Base-by-base conservation (phyloP, 2,113 vertebrate species). In the Ovibos moschatus region DNA sequence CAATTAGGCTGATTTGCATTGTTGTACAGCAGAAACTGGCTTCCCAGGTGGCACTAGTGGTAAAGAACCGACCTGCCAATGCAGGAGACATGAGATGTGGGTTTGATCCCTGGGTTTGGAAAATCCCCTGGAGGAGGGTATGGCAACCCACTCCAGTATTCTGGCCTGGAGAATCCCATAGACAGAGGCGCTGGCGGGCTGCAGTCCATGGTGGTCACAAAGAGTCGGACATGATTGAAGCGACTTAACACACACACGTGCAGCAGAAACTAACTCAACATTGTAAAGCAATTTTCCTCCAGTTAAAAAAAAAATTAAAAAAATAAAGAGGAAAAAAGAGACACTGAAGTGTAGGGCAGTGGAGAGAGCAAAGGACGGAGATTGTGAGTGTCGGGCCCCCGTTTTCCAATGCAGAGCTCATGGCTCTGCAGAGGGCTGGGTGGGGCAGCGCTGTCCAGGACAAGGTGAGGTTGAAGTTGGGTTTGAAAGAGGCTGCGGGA, bases 171-270 rank as follows among this genome's bases (percentile, higher is more conserved):
- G n/a, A 71, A 5, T 71, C n/a, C n/a, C 19, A 9, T 21, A 17
- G 64, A 36, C n/a, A 36, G n/a, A 21, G 64, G n/a, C 5, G 2
- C n/a, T 71, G 64, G 64, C 9, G 0, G n/a, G 64, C 64, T 71
- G 23, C n/a, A 36, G n/a, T 36, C 64, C 16, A 5, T 2, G 19
- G 2, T 57, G 64, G 64, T 19, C 19, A 71, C 64, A 36, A 71
- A 21, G n/a, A 71, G 19, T 11, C 2, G 0, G 64, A 71, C 64
- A 36, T 0, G 19, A 36, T 2, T 36, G 8, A 71, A 71, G 64
- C 0, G 1, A 36, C 64, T 36, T 71, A n/a, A n/a, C 7, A 64
- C n/a, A 19, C 19, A n/a, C 17, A 36, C n/a, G 6, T 0, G 2
- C 71, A 76, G 71, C 23, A 76, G 36, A 76, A 76, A 76, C 71